Evolutionary conservation across 2,888 invertebrate genomes (phyloP), one percentile per base, ranked within the genome.

Genomic region (Acanthococcus lagerstroemiae): DNA sequence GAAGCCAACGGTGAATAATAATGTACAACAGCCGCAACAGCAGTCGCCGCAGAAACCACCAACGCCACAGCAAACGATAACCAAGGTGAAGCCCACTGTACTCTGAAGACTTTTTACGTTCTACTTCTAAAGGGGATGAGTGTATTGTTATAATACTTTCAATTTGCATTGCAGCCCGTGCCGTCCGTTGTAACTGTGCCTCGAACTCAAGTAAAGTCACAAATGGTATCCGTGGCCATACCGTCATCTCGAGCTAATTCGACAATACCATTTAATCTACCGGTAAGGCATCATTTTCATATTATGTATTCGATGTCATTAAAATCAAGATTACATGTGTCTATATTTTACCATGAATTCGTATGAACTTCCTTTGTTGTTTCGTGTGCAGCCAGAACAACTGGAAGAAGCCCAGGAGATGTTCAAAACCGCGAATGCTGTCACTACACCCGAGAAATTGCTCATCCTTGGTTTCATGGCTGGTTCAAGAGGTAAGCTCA

Each of bases 401-500:
- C 94, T 95, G 86, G 80, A 90, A 76, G 93, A 95, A 76, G 96
- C 95, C 1, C 95, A 95, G 76, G 95, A 96, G 75, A 95, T 97
- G 91, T 96, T 97, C 81, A 82, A 89, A 65, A 91, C 89, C 69
- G 95, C 96, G 45, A 96, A 96, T 76, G 88, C 91, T 74, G 95
- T 97, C 61, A 95, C 95, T 3, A 80, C 95, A 71, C 94, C 95
- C 0, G 96, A 97, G 76, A 97, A 97, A 76, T 95, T 95, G 65
- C 86, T 97, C 60, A 97, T 97, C 75, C 82, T 97, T 30, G 95
- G 95, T 70, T 97, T 97, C 74, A 96, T 97, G 94, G 95, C 95
- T 58, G 97, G 96, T n/a, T 90, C 93, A 7, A 84, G 95, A 77
- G 91, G 89, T 89, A 75, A n/a, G n/a, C n/a, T n/a, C n/a, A n/a